Evolutionary conservation across 1,140 invertebrate genomes (phyloP), one percentile per base, ranked within the genome.

Genomic region (Condylostylus longicornis): DNA sequence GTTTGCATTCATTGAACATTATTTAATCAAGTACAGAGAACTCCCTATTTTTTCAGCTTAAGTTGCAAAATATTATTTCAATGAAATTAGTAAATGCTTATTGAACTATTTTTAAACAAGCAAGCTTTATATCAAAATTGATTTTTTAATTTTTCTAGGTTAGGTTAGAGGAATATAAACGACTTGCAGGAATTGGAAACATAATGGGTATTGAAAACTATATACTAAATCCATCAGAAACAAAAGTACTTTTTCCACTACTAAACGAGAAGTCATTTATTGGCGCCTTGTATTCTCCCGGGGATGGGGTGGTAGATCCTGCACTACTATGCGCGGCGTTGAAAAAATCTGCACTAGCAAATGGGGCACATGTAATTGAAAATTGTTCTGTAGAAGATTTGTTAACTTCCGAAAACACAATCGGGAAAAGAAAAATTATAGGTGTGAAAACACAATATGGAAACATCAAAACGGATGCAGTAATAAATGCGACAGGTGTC

Each of bases 281-380:
- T 47, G 83, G 81, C 42, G 76, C 80, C 0, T 61, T 93, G 2
- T 83, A 82, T 50, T 75, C 72, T n/a, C 78, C 83, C 0, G 70
- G 70, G 14, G 86, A 90, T 64, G 86, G 86, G 1, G 73, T 73
- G 9, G 70, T 83, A 28, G 86, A 91, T 59, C 84, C 87, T 0
- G 69, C 77, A 0, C 81, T 81, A 65, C 70, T 83, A 17, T 82
- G 83, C 47, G 69, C 69, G 7, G 77, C 83, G 0, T 63, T 91
- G 3, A 71, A 74, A 1, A 74, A 75, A 61, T 72, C 67, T 18
- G 77, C 84, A 3, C 74, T 67, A 1, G 66, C 64, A 35, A 67
- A 71, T 39, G 83, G 82, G 19, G 82, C 69, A 17, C 70, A 77
- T 63, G 80, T 87, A 53, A 59, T 55, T 31, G 83, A 89, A 62